These are phyloP conservation scores for Acrossocheilus fasciatus DNA, from an alignment of 2,797 vertebrate genomes.

Conservation along the genomic window DNA sequence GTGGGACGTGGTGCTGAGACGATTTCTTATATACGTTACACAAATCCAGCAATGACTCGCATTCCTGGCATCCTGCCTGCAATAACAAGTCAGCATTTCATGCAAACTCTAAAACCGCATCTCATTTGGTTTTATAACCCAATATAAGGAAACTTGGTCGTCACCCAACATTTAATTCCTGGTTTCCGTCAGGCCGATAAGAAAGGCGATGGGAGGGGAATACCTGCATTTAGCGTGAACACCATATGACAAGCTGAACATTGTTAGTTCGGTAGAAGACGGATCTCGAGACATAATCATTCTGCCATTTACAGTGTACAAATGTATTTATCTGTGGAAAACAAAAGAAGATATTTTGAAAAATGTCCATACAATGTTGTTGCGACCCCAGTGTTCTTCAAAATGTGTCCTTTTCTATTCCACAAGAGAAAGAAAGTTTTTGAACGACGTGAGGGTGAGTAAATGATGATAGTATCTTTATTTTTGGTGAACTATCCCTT, in stretches of 20 bases:
- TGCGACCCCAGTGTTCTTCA: background rate
- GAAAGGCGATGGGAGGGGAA: conserved; percentile 10
- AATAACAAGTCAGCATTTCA: conserved; percentile 57
- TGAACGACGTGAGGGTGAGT: background rate
- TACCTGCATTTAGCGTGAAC: conserved; percentile 6
- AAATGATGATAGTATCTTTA: background rate
- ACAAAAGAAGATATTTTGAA: background rate
- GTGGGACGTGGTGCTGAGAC: conserved; percentile 8
- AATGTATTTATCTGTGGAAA: background rate
- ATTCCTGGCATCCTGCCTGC: conserved; percentile 53
- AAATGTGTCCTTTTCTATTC: background rate
- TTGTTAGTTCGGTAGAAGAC: background rate
- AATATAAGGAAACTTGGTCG: conserved; percentile 48
- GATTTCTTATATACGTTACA: conserved; percentile 22
- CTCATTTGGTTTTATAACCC: conserved; percentile 57
- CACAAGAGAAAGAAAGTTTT: background rate
- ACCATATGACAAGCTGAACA: conserved; percentile 2
- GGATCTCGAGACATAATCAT: background rate
- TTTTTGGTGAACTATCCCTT: background rate
- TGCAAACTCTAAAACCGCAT: conserved; percentile 58
- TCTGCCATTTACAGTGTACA: background rate
- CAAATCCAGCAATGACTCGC: conserved; percentile 22
- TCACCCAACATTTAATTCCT: conserved; percentile 46
- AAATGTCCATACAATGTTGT: background rate
- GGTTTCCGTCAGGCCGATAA: conserved; percentile 40